Evolutionary conservation across 2,113 vertebrate species (phyloP), one percentile per base, ranked within the genome.

Genomic region (Phalacrocorax carbo): DNA sequence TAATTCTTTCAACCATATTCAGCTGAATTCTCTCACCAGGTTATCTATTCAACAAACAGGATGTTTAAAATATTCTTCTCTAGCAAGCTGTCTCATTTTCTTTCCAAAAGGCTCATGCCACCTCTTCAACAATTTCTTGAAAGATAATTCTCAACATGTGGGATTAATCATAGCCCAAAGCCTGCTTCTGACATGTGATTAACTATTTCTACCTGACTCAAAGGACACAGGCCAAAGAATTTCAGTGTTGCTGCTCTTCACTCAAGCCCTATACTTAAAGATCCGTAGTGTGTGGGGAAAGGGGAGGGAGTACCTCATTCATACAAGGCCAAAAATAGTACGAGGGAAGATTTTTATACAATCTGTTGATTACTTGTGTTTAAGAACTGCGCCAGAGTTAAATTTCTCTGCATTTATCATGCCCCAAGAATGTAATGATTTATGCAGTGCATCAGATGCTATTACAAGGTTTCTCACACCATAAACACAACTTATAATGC

Each of bases 391-490:
- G n/a, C 25, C 30, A 38, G 72, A 69, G 82, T 38, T 38, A 82
- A 83, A 83, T 62, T 92, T 77, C 42, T 60, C 68, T 72, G 61
- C 65, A 70, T 96, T 88, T 60, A 78, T 88, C 88, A 82, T 44
- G 36, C 85, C 29, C 62, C 86, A 85, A 95, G 57, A 88, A 88
- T 82, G 78, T n/a, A 73, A 55, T 48, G 32, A 92, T 93, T 94
- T 94, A 91, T 78, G 34, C 52, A 88, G 44, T 46, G 40, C 54
- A 94, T 88, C 83, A 92, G 46, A 46, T 84, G 49, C 69, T 88
- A 38, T 91, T 90, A 87, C 49, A 91, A 96, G 65, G 60, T 93
- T 97, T 87, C 72, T 93, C 61, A 65, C 46, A 90, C 85, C 10
- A 30, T 72, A 96, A 96, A 82, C 68, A 94, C 42, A 86, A 86